phyloP scores from a whole-genome alignment of 2,113 vertebrate genomes.

The Machaerirhynchus nigripectus region DNA sequence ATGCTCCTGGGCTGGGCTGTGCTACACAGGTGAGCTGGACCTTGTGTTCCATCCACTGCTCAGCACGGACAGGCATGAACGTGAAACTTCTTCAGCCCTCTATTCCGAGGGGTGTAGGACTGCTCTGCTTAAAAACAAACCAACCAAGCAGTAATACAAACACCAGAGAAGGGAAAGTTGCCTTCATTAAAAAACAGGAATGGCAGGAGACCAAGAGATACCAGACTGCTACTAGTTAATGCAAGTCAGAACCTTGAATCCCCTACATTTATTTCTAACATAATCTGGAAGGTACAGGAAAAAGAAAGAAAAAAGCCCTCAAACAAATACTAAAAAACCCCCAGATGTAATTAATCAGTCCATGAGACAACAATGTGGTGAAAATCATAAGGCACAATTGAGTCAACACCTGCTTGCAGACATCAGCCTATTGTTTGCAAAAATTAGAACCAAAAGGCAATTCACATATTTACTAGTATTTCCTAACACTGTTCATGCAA shows the following conservation, averaged over 20 bases:
- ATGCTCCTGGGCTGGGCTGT: neutral
- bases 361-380: neutral
- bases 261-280: neutral
- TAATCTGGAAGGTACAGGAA: neutral
- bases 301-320: neutral
- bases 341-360: neutral
- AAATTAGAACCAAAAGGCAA: neutral
- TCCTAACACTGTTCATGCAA: neutral
- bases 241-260: neutral
- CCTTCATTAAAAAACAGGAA: neutral
- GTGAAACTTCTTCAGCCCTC: neutral
- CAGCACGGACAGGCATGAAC: rapidly evolving
- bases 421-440: neutral
- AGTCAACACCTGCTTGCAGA: neutral
- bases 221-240: neutral
- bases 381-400: neutral
- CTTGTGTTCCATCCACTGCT: rapidly evolving
- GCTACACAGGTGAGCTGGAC: neutral
- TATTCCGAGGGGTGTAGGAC: neutral
- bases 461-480: neutral
- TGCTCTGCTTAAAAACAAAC: neutral
- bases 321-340: neutral
- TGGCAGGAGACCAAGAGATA: neutral
- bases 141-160: neutral
- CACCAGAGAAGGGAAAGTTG: neutral